Conservation (phyloP, 2,797 vertebrate genomes). For the Gambelia wislizenii region DNA sequence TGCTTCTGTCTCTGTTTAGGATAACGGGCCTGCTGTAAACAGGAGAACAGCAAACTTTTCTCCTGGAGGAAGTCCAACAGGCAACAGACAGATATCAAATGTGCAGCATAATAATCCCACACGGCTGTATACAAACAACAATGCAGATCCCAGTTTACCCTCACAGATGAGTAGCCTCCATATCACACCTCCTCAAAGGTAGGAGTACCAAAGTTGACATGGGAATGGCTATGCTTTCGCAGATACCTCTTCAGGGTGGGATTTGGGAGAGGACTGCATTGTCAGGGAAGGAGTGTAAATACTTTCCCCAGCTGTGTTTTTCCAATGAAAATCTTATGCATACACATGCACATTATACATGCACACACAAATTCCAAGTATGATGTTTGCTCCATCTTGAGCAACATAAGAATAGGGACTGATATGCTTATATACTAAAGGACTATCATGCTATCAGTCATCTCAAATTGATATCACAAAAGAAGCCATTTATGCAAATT, state of each 20-base stretch:
- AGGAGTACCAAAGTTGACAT: constrained; percentile 8
- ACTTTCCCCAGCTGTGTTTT: background rate
- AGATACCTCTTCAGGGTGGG: background rate
- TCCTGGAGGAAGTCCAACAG: constrained; percentile 77
- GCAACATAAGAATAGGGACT: background rate
- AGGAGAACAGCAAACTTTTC: constrained; percentile 78
- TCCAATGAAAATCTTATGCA: background rate
- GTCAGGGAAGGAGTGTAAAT: background rate
- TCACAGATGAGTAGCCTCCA: constrained; percentile 89
- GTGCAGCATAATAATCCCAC: constrained; percentile 85
- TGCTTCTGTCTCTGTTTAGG: constrained; percentile 76
- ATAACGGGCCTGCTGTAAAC: constrained; percentile 83
- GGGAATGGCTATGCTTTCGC: background rate
- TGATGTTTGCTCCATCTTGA: background rate
- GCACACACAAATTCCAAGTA: background rate
- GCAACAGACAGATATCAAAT: constrained; percentile 75
- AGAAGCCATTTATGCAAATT: background rate
- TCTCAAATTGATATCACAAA: background rate
- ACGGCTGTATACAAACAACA: constrained; percentile 81
- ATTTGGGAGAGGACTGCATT: background rate
- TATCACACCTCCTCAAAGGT: constrained; percentile 88
- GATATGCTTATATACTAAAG: background rate
- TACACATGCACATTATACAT: background rate
- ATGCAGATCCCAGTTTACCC: constrained; percentile 81
- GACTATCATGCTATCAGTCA: background rate